These are phyloP conservation scores for Corapipo altera DNA, from an alignment of 2,113 vertebrate genomes.

Conservation along the genomic window DNA sequence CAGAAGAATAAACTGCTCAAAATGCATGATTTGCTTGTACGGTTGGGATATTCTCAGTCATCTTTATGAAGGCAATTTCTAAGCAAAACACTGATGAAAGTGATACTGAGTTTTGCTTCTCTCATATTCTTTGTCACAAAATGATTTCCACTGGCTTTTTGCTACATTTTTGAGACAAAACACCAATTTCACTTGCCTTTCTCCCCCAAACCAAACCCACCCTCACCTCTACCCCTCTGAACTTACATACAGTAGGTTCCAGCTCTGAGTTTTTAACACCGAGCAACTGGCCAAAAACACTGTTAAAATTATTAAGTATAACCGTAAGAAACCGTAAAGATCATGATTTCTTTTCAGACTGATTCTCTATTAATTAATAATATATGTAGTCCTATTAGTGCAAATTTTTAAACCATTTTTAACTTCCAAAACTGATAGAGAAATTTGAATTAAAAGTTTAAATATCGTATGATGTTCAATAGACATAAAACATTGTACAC, in stretches of 20 bases:
- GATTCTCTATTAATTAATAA: neutral
- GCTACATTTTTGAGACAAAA: neutral
- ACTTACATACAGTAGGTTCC: neutral
- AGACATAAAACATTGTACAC: neutral
- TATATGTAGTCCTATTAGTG: neutral
- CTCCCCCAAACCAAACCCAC: neutral
- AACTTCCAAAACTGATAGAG: neutral
- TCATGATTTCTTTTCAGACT: neutral
- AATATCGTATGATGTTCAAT: neutral
- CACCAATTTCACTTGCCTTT: neutral
- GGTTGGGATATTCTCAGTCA: neutral
- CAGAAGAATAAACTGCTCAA: neutral
- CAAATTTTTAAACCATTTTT: neutral
- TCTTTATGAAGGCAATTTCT: neutral
- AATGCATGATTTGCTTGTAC: neutral
- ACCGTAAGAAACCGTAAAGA: neutral
- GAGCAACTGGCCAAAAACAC: neutral
- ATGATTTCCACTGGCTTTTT: neutral
- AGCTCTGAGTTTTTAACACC: neutral
- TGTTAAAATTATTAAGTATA: neutral
- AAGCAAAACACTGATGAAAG: neutral
- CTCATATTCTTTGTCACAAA: neutral
- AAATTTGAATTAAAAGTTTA: neutral
- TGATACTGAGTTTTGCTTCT: neutral
- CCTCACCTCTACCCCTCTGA: accelerated